phyloP scores from a whole-genome alignment of 2,888 invertebrate species.

The Ischnus inquisitorius region DNA sequence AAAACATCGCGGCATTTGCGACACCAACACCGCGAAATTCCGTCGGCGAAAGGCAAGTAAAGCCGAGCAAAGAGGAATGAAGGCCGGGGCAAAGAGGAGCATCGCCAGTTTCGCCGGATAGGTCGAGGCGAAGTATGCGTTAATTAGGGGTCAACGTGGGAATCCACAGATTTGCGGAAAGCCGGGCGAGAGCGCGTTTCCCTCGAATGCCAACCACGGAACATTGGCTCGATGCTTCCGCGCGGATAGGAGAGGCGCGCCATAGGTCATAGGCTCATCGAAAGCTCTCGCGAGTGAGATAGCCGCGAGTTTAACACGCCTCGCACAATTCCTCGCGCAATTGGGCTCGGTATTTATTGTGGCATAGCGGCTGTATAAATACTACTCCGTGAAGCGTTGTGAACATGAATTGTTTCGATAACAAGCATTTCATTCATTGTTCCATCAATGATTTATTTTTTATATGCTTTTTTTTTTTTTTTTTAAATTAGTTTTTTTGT shows the following conservation, averaged over 20 bases:
- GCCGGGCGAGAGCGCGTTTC: slow-evolving; percentile 60
- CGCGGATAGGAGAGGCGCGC: not conserved
- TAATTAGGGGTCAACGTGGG: slow-evolving; percentile 81
- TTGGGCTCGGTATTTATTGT: slow-evolving; percentile 41
- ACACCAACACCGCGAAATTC: slow-evolving; percentile 1
- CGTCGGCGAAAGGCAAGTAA: slow-evolving; percentile 5
- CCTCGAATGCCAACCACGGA: slow-evolving; percentile 60
- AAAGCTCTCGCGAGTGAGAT: slow-evolving; percentile 58
- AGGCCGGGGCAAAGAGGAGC: slow-evolving; percentile 19
- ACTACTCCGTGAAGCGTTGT: not conserved
- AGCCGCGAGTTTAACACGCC: slow-evolving; percentile 52
- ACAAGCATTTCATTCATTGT: too few species aligned
- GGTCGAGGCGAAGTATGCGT: slow-evolving; percentile 78
- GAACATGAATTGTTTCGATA: too few species aligned
- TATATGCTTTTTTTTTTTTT: too few species aligned
- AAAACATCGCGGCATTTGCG: not conserved
- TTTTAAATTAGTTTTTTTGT: too few species aligned
- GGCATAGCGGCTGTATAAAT: slow-evolving; percentile 35
- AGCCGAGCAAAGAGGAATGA: slow-evolving; percentile 12
- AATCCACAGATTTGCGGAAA: slow-evolving; percentile 81
- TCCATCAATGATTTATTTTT: too few species aligned
- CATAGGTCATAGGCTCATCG: slow-evolving; percentile 34
- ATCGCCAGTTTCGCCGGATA: slow-evolving; percentile 42
- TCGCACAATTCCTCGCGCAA: slow-evolving; percentile 55
- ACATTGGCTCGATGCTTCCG: slow-evolving; percentile 40